Percentiles rank a stretch among this genome's conserved stretches.
phyloP scores from a whole-genome alignment of 2,113 vertebrate species.

The Erinaceus europaeus region DNA sequence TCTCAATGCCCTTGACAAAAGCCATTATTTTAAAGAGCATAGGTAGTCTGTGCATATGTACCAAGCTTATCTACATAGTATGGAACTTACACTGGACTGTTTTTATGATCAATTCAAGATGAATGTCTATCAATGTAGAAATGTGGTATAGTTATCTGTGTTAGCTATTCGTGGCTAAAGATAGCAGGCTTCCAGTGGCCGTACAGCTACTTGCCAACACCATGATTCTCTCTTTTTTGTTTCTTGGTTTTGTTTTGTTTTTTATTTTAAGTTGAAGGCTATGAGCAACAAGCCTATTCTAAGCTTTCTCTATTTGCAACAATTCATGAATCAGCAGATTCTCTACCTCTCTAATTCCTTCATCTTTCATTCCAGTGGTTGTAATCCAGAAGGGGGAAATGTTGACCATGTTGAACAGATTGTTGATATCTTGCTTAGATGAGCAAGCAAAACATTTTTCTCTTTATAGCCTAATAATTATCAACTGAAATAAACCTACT shows the following conservation, averaged over 20 bases:
- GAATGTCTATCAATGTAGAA: background rate
- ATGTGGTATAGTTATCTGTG: background rate
- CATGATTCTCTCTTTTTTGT: no score
- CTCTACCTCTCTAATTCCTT: background rate
- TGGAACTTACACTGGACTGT: background rate
- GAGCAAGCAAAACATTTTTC: background rate
- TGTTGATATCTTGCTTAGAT: background rate
- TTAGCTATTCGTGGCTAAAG: background rate
- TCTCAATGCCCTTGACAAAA: background rate
- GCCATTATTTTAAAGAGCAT: background rate
- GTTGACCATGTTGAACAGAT: background rate
- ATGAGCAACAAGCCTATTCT: background rate
- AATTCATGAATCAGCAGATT: background rate
- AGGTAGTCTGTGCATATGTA: background rate
- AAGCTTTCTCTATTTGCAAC: background rate
- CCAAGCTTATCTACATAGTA: background rate
- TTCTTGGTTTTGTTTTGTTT: background rate
- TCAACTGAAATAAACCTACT: background rate
- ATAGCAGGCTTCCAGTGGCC: background rate
- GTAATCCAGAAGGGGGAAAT: background rate
- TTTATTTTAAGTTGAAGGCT: background rate
- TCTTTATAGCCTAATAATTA: background rate
- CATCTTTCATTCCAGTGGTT: background rate
- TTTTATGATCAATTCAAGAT: constrained; percentile 2
- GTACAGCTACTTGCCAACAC: no score